Base-by-base conservation (phyloP, 2,888 invertebrate genomes). In the Melangyna quadrimaculata region DNA sequence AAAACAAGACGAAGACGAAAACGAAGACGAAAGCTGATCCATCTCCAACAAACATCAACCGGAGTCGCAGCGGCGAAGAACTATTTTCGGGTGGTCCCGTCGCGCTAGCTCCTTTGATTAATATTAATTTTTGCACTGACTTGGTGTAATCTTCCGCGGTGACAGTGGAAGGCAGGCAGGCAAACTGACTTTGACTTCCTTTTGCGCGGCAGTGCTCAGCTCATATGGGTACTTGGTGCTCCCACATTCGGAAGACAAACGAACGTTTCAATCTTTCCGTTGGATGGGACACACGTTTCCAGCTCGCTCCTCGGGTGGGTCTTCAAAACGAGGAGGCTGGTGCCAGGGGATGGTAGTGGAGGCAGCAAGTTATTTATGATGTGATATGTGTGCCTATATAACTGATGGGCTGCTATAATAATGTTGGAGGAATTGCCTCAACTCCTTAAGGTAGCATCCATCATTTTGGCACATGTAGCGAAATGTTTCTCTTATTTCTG, bases 61-160 rank as follows among this genome's bases (percentile, higher is more conserved):
- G 0, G 8, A 59, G 14, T 14, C 59, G 48, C 14, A 48, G 27
- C 35, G 9, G 32, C 55, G 19, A 45, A 65, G 80, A 86, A 81
- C 86, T 86, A 86, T 86, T 86, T 86, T 86, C 81, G 86, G 86
- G 86, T 86, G 86, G 86, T 86, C 86, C 81, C 86, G 61, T 80
- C 57, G 69, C 78, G 77, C 73, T 80, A 78, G 73, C 65, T 86
- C 73, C 78, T 86, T 86, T 86, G 86, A 86, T 86, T 86, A 86
- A 86, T 81, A 86, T 81, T 86, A 86, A 86, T 86, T 86, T 80
- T 78, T 81, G 81, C 86, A 73, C 86, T 86, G 81, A 57, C 73
- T 86, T 78, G 29, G 67, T 63, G 80, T 78, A 81, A 86, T 81
- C 73, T 86, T 80, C 80, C 69, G 77, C 69, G 77, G 81, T 78